Conservation (phyloP, 1,140 invertebrate species). For the Bombus cullumanus region DNA sequence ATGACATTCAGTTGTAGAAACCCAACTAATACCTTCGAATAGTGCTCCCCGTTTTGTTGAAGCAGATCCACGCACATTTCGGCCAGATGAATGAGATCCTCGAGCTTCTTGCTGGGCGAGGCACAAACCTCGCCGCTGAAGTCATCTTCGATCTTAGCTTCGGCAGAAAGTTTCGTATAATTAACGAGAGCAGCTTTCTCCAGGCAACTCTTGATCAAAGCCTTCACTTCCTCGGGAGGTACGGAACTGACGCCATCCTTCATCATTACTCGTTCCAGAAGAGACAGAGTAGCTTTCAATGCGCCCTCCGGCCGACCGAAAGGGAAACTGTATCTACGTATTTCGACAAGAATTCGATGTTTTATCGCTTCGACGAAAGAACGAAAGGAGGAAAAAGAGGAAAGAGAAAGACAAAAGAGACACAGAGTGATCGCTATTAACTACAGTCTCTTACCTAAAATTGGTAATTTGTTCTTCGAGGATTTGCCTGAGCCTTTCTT, state of each 20-base stretch:
- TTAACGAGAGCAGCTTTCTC: constrained; percentile 99
- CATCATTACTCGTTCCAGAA: constrained; percentile 98
- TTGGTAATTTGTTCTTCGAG: constrained; percentile 99
- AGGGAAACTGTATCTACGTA: constrained; percentile 95
- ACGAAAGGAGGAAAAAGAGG: background rate
- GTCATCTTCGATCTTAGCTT: constrained; percentile 98
- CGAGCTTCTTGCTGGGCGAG: constrained; percentile 94
- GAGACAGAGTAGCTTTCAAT: constrained; percentile 96
- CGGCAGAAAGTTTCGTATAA: constrained; percentile 97
- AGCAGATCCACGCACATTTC: constrained; percentile 99
- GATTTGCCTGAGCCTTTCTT: constrained; percentile 95
- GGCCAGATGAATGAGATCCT: constrained; percentile 98
- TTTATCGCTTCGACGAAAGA: no score
- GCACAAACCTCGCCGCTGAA: constrained; percentile 91
- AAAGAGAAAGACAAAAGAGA: background rate
- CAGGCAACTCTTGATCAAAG: constrained; percentile 97
- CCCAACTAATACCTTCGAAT: constrained; percentile 95
- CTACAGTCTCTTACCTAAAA: constrained; percentile 89
- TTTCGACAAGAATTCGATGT: background rate
- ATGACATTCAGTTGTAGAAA: constrained; percentile 81
- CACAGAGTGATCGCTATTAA: background rate
- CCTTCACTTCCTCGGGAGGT: constrained; percentile 96
- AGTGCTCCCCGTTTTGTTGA: constrained; percentile 99
- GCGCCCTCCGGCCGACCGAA: constrained; percentile 99
- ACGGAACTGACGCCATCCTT: constrained; percentile 99